phyloP scores from a whole-genome alignment of 1,140 invertebrate species.

The Ylistrum balloti region DNA sequence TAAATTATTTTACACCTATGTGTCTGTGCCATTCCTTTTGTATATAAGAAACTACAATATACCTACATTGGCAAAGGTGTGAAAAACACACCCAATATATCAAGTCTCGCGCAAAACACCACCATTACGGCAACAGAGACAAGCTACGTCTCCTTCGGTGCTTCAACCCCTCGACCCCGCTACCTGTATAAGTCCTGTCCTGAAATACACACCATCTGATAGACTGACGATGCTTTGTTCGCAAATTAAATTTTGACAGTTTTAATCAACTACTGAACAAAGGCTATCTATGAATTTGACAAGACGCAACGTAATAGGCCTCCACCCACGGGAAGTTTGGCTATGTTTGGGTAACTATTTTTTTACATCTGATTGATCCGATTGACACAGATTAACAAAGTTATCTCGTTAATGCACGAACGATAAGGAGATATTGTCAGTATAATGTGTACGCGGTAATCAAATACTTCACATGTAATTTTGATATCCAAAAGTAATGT shows the following conservation, averaged over 20 bases:
- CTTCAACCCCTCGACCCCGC: background rate
- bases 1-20: background rate
- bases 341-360: background rate
- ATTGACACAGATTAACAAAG: background rate
- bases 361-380: background rate
- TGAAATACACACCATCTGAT: slow-evolving; percentile 5
- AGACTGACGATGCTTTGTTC: background rate
- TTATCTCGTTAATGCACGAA: background rate
- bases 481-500: slow-evolving; percentile 12
- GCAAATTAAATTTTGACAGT: background rate
- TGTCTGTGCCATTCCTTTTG: background rate
- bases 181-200: background rate
- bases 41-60: background rate
- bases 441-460: background rate
- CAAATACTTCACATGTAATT: background rate
- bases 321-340: background rate
- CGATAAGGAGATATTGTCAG: background rate
- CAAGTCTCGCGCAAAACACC: background rate
- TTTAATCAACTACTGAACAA: background rate
- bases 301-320: background rate
- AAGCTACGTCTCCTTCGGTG: background rate
- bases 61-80: background rate
- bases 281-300: background rate
- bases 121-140: background rate
- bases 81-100: background rate